Evolutionary conservation across 2,888 invertebrate species (phyloP), one percentile per base, ranked within the genome.

Genomic region (Hartigia nigra): DNA sequence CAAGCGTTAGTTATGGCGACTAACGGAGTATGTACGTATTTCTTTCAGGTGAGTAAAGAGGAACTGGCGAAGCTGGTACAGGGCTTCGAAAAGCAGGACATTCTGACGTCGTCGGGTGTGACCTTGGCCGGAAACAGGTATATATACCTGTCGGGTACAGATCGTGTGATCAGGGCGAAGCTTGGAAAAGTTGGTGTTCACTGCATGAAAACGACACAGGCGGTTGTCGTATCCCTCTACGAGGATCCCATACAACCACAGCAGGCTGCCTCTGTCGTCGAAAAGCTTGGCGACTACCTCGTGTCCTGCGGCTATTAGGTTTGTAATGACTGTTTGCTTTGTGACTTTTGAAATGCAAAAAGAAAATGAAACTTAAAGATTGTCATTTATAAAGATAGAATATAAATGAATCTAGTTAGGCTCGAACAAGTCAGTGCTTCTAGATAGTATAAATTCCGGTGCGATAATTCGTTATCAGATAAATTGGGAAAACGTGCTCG

Each of bases 281-380:
- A 98, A 95, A 97, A 97, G 95, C 95, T 98, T 95, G 97, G 98
- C 94, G 98, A 98, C 93, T 98, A 98, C 96, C 96, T 98, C 95
- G 95, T 97, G 94, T 96, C 95, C 94, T 97, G 97, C 95, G 97
- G 97, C 95, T 97, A 97, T 96, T 98, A 97, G 95, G 91, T 91
- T 85, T 84, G 91, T 88, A 84, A 80, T 23, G 23, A 23, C 55
- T 55, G 1, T 55, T 55, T 55, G 39, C 14, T 39, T 39, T 39
- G 9, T 0, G 55, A 23, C 55, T 55, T 23, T 23, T 9, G 55
- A 9, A 55, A 5, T 5, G 55, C 2, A 55, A 9, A 55, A 55
- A 23, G 39, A 23, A 55, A 9, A 55, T 0, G 55, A 5, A 9
- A 23, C 23, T 55, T 2, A 23, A 23, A 23, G 9, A 55, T 55